phyloP scores from a whole-genome alignment of 1,140 invertebrate genomes.

The Heliconius eleuchia region DNA sequence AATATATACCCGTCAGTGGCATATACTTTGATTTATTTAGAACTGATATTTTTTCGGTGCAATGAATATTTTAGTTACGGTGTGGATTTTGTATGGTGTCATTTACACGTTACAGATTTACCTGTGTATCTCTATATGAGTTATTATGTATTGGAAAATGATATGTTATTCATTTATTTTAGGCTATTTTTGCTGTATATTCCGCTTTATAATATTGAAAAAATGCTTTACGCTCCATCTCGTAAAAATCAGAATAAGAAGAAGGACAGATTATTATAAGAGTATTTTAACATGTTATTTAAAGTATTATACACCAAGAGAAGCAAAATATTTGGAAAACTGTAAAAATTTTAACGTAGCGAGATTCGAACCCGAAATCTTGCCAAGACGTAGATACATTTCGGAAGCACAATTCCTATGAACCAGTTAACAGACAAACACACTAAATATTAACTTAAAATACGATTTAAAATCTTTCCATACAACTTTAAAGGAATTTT shows the following conservation, averaged over 20 bases:
- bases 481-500: conserved; percentile 13
- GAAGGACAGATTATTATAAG: too few species aligned
- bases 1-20: conserved; percentile 29
- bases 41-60: conserved; percentile 29
- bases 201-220: too few species aligned
- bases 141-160: conserved; percentile 1
- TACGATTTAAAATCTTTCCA: background rate
- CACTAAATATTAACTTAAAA: conserved; percentile 7
- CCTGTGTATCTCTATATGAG: background rate
- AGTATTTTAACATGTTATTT: too few species aligned
- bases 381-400: too few species aligned
- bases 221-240: background rate
- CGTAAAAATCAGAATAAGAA: background rate
- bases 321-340: too few species aligned
- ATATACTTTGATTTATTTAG: conserved; percentile 35
- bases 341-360: too few species aligned
- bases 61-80: conserved; percentile 38
- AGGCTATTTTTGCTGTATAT: too few species aligned
- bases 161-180: background rate
- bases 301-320: too few species aligned
- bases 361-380: too few species aligned
- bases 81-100: conserved; percentile 28
- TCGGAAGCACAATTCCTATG: background rate
- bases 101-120: conserved; percentile 17
- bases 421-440: background rate